phyloP scores from a whole-genome alignment of 2,113 vertebrate species.

The Dipodomys spectabilis region DNA sequence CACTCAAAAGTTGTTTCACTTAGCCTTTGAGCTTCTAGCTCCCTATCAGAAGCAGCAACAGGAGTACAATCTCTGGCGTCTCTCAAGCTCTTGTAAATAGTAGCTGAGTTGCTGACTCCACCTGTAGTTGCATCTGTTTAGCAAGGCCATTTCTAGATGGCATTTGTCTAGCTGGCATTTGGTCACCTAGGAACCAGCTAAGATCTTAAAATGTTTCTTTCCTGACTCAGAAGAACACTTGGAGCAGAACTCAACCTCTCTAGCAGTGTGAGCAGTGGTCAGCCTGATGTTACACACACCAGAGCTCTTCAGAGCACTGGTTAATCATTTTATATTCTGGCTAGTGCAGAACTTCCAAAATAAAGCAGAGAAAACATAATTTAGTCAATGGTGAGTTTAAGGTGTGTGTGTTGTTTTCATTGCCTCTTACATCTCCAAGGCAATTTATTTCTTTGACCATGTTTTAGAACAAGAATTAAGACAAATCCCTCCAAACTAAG shows the following conservation, averaged over 20 bases:
- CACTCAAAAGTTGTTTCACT: neutral
- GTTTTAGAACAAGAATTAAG: conserved; percentile 4
- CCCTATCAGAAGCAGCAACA: neutral
- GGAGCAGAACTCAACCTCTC: neutral
- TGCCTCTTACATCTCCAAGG: neutral
- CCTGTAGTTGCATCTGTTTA: neutral
- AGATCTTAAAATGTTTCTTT: neutral
- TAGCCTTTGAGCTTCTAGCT: neutral
- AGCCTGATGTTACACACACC: conserved; percentile 1
- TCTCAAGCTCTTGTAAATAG: neutral
- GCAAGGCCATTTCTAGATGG: neutral
- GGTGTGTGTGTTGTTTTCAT: neutral
- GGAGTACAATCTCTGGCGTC: neutral
- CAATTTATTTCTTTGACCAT: neutral
- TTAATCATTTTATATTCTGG: neutral
- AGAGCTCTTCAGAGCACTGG: conserved; percentile 38
- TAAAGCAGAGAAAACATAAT: neutral
- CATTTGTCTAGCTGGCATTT: neutral
- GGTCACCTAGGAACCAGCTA: neutral
- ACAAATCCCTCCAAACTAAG: neutral
- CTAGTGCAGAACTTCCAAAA: neutral
- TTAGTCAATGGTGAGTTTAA: neutral
- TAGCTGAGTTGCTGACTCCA: neutral
- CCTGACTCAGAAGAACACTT: neutral
- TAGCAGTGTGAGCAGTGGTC: neutral